Conservation (phyloP, 2,888 invertebrate genomes). For the Tolmerus cingulatus region DNA sequence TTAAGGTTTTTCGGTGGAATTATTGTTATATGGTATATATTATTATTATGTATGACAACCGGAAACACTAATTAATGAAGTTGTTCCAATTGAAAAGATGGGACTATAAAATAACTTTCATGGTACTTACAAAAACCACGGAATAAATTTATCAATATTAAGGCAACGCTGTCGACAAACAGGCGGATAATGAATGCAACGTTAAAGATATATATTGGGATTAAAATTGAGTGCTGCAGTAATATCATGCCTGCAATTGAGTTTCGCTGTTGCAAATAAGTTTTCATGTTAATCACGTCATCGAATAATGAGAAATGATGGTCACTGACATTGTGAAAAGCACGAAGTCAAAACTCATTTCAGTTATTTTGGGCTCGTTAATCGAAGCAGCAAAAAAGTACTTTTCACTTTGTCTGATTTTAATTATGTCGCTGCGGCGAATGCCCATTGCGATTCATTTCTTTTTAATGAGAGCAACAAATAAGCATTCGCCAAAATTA, state of each 20-base stretch:
- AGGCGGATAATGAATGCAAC: not conserved
- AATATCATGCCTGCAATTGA: not conserved
- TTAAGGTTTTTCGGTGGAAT: no score
- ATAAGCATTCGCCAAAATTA: not conserved
- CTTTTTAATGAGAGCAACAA: not conserved
- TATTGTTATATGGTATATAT: no score
- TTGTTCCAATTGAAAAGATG: no score
- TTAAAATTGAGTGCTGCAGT: not conserved
- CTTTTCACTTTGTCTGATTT: not conserved
- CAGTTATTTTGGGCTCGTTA: not conserved
- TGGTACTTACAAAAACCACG: no score
- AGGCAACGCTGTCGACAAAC: not conserved
- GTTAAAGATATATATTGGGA: not conserved
- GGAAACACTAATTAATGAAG: no score
- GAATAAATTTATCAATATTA: no score
- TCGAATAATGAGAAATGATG: not conserved
- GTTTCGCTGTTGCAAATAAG: not conserved
- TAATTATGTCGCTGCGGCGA: not conserved
- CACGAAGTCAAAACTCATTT: not conserved
- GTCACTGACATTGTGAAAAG: not conserved
- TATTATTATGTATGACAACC: no score
- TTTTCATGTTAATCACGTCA: not conserved
- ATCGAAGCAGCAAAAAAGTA: not conserved
- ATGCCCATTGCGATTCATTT: not conserved
- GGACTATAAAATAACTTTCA: no score